Percentiles rank a stretch among this genome's conserved stretches.
Conservation (phyloP, 2,888 invertebrate genomes). For the Liopterus haemorrhoidalis region DNA sequence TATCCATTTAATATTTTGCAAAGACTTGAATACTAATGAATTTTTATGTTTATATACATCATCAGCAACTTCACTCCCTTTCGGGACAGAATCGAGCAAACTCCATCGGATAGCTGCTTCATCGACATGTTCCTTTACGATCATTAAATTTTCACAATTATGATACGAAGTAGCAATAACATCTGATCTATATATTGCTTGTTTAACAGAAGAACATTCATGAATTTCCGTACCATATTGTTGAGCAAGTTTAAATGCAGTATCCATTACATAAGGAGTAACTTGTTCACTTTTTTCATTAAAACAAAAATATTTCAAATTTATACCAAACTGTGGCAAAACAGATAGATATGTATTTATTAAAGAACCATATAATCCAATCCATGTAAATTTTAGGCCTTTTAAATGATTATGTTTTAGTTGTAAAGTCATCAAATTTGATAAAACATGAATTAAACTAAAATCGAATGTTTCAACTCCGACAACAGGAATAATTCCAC, state of each 20-base stretch:
- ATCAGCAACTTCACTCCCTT: slow-evolving; percentile 14
- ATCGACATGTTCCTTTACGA: slow-evolving; percentile 16
- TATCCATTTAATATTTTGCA: slow-evolving; percentile 23
- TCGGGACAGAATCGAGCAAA: slow-evolving; percentile 23
- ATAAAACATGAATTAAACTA: slow-evolving; percentile 10
- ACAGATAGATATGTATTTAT: slow-evolving; percentile 26
- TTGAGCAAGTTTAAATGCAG: slow-evolving; percentile 11
- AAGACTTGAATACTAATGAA: slow-evolving; percentile 23
- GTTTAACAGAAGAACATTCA: slow-evolving; percentile 10
- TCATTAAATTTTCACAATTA: slow-evolving; percentile 2
- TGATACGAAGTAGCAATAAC: slow-evolving; percentile 18
- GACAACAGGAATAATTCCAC: slow-evolving; percentile 21
- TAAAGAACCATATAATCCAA: slow-evolving; percentile 22
- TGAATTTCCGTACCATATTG: slow-evolving; percentile 15
- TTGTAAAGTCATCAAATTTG: slow-evolving; percentile 25
- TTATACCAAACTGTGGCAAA: slow-evolving; percentile 23
- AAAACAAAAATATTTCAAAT: slow-evolving; percentile 23
- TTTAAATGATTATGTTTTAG: slow-evolving; percentile 22
- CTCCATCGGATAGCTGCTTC: slow-evolving; percentile 23
- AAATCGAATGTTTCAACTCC: slow-evolving; percentile 15
- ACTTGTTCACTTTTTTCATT: slow-evolving; percentile 4
- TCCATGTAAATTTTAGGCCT: slow-evolving; percentile 23
- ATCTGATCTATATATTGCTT: slow-evolving; percentile 16
- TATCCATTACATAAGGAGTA: slow-evolving; percentile 11
- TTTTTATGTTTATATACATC: slow-evolving; percentile 23